Base-by-base conservation (phyloP, 2,888 invertebrate species). In the Prionchulus punctatus region DNA sequence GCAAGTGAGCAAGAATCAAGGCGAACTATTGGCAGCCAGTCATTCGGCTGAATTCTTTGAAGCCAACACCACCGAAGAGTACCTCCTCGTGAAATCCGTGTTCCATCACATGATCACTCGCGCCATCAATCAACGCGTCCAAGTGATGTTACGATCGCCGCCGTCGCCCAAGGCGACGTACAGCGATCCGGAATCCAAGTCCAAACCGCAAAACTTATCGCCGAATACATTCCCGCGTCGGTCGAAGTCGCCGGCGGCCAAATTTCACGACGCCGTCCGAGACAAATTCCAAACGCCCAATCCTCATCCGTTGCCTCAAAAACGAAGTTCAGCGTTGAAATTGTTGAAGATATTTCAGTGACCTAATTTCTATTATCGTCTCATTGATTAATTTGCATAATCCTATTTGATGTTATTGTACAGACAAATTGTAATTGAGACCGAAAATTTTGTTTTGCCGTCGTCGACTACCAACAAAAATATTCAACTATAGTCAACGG, bases 1-100 rank as follows among this genome's bases (percentile, higher is more conserved):
- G 57, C 65, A 67, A 61, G 66, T 67, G 1, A 60, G 64, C 30
- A 62, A 63, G 30, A 55, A 59, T 1, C 62, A 67, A 48, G 66
- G 64, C 30, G 62, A 60, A 48, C 55, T 60, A 18, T 52, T 65
- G 28, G 66, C 65, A 21, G 55, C 60, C 4, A 60, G 62, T 53
- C 60, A 62, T 54, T 62, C 61, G 18, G 63, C 65, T 0, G 57
- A 60, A 12, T 65, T 66, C 53, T 60, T 61, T 15, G 66, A 66
- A 53, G 60, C 61, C 27, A 61, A 61, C 18, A 62, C 64, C n/a
- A 61, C 63, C 2, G 63, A 58, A n/a, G 64, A 63, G 45, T 53
- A 61, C 12, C 52, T 61, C 21, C 60, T 60, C 26, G 64, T 65
- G 36, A 59, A 62, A 1, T 59, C 62, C 45, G 58, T 61, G 15